These are phyloP conservation scores for Drosophila busckii DNA, from an alignment of 1,140 invertebrate species.

Conservation along the genomic window DNA sequence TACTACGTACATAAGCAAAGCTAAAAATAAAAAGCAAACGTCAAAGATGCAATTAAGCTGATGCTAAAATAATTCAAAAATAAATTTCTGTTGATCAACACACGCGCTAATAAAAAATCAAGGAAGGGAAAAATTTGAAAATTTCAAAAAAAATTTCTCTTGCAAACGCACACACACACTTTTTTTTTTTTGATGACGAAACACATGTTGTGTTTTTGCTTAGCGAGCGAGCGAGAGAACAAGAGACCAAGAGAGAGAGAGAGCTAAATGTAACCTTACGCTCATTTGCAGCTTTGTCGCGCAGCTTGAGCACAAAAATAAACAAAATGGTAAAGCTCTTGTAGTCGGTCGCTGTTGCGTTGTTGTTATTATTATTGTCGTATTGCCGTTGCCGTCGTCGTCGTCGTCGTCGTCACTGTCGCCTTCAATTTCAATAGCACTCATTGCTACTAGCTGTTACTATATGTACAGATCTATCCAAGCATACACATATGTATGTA, in stretches of 20 bases:
- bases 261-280: neutral
- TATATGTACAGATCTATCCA: constrained; percentile 17
- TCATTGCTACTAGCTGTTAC: constrained; percentile 45
- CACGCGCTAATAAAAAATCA: constrained; percentile 3
- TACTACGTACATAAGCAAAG: no score
- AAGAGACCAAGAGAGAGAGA: constrained; percentile 18
- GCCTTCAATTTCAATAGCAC: constrained; percentile 70
- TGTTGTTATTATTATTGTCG: constrained; percentile 10
- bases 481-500: constrained; percentile 1
- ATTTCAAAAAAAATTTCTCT: constrained; percentile 34
- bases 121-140: constrained; percentile 9
- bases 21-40: neutral
- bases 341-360: constrained; percentile 24
- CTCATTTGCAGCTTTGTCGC: constrained; percentile 67
- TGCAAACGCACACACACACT: constrained; percentile 35
- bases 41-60: neutral
- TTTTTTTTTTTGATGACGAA: constrained; percentile 76
- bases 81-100: constrained; percentile 8
- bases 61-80: no score
- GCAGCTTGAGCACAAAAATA: constrained; percentile 58
- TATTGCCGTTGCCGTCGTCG: constrained; percentile 5
- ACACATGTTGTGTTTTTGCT: constrained; percentile 66
- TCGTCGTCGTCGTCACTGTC: constrained; percentile 45
- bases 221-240: constrained; percentile 6
- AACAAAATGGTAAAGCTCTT: constrained; percentile 59